Percentiles rank a stretch among this genome's conserved stretches.
These are phyloP conservation scores for Drosophila setifemur DNA, from an alignment of 1,140 invertebrate species.

Conservation along the genomic window DNA sequence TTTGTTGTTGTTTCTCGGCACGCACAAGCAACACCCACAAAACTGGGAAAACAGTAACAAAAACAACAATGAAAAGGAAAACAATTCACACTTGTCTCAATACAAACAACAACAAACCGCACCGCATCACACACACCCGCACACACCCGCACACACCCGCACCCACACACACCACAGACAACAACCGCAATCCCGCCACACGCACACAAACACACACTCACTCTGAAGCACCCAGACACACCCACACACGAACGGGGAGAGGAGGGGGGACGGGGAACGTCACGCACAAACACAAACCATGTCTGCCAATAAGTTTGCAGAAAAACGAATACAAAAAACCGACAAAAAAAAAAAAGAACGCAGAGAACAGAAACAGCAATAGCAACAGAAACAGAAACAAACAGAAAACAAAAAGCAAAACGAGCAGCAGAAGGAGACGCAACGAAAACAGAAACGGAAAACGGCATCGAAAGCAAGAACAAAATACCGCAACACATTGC, in stretches of 20 bases:
- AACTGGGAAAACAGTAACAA: constrained; percentile 29
- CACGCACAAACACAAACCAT: constrained; percentile 66
- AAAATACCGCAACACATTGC: constrained; percentile 77
- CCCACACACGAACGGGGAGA: too few species aligned
- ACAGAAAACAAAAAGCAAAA: constrained; percentile 30
- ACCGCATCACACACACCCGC: constrained; percentile 66
- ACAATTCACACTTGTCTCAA: constrained; percentile 80
- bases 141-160: constrained; percentile 51
- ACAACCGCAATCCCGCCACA: constrained; percentile 66
- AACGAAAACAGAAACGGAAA: constrained; percentile 50
- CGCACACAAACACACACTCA: constrained; percentile 28
- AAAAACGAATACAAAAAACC: constrained; percentile 35
- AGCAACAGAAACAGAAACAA: constrained; percentile 24
- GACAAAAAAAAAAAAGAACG: constrained; percentile 25
- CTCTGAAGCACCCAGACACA: constrained; percentile 30
- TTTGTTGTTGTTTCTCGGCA: constrained; percentile 34
- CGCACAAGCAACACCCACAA: constrained; percentile 59
- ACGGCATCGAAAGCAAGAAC: constrained; percentile 53
- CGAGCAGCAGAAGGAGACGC: constrained; percentile 24
- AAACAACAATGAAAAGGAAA: constrained; percentile 63
- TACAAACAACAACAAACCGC: constrained; percentile 77
- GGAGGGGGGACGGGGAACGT: too few species aligned
- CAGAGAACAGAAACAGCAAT: constrained; percentile 16
- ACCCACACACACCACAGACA: constrained; percentile 56
- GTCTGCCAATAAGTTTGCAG: constrained; percentile 76